phyloP scores from a whole-genome alignment of 2,888 invertebrate genomes.

The Mechanitis messenoides region DNA sequence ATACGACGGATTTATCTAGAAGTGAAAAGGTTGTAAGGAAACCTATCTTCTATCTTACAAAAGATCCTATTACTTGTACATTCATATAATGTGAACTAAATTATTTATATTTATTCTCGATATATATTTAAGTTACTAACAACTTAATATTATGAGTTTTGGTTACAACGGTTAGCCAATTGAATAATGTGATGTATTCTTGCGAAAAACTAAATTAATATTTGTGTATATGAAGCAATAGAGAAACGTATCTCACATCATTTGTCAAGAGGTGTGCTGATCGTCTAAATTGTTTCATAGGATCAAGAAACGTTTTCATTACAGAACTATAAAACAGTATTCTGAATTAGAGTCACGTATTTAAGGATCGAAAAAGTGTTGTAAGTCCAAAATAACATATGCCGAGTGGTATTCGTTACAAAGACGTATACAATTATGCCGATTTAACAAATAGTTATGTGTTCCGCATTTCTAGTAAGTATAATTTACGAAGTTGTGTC shows the following conservation, averaged over 20 bases:
- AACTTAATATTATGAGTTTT: too few relatives aligned
- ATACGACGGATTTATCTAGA: too few relatives aligned
- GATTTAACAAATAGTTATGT: constrained; percentile 73
- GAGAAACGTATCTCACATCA: constrained; percentile 4
- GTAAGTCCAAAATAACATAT: constrained; percentile 73
- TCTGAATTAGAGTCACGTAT: constrained; percentile 68
- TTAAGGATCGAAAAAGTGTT: constrained; percentile 70
- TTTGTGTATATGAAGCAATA: constrained; percentile 29
- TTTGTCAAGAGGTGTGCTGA: background rate
- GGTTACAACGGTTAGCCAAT: constrained; percentile 34
- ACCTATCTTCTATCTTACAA: too few relatives aligned
- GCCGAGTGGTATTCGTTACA: constrained; percentile 64
- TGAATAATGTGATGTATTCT: constrained; percentile 37
- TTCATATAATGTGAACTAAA: too few relatives aligned
- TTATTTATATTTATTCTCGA: too few relatives aligned
- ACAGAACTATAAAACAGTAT: constrained; percentile 29
- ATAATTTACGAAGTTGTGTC: constrained; percentile 69
- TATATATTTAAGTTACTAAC: too few relatives aligned
- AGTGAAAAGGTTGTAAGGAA: too few relatives aligned
- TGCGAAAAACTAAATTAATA: constrained; percentile 36
- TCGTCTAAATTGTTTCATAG: background rate
- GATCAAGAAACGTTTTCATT: background rate
- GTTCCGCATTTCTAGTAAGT: constrained; percentile 75
- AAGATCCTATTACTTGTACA: too few relatives aligned
- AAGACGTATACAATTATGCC: constrained; percentile 75